Evolutionary conservation across 1,140 invertebrate species (phyloP).

Genomic region (Helicorthomorpha holstii): DNA sequence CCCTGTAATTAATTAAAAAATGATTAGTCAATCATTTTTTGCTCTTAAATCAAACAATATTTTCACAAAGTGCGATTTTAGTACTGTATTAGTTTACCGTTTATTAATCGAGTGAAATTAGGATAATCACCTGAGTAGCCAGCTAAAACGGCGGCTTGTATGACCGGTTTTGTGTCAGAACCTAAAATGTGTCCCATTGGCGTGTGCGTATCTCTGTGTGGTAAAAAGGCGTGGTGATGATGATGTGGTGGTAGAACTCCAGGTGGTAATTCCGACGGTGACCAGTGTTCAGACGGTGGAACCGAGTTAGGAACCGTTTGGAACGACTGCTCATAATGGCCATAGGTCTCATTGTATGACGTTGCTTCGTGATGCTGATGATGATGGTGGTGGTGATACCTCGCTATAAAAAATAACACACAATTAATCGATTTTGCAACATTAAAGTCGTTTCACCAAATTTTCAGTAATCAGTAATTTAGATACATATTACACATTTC

Average conservation of each 20-base stretch:
- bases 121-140: slow-evolving; percentile 41
- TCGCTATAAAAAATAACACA: neutral
- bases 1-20: slow-evolving; percentile 28
- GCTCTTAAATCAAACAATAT: too few relatives aligned
- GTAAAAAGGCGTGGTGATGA: slow-evolving; percentile 29
- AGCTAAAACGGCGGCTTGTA: slow-evolving; percentile 50
- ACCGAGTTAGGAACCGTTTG: slow-evolving; percentile 57
- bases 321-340: slow-evolving; percentile 42
- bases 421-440: neutral
- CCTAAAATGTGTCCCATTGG: slow-evolving; percentile 9
- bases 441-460: neutral
- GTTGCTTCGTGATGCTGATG: too few relatives aligned
- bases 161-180: slow-evolving; percentile 49
- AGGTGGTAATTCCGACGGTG: slow-evolving; percentile 16
- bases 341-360: slow-evolving; percentile 31
- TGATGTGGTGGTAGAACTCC: slow-evolving; percentile 18
- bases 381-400: neutral
- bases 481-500: too few relatives aligned
- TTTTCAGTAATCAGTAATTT: too few relatives aligned
- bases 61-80: too few relatives aligned
- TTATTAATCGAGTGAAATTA: neutral
- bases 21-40: too few relatives aligned
- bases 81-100: neutral
- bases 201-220: slow-evolving; percentile 16
- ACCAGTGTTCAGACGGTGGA: slow-evolving; percentile 24